Evolutionary conservation across 2,888 invertebrate genomes (phyloP), one percentile per base, ranked within the genome.

Genomic region (Tineola bisselliella): DNA sequence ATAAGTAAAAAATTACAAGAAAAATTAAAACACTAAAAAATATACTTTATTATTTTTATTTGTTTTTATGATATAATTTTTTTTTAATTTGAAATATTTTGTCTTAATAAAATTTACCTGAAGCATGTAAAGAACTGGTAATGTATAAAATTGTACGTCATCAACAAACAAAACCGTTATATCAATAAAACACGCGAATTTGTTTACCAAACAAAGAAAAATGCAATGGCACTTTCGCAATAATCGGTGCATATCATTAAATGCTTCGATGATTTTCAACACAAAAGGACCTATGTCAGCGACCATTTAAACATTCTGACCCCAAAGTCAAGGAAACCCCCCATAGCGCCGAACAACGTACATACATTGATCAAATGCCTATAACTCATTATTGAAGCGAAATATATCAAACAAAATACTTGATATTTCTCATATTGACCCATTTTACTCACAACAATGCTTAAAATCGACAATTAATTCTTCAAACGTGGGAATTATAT

Each of bases 211-310:
- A 18, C 54, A 38, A 38, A 38, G 3, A 38, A 38, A 38, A 38
- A 38, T 2, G 3, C 38, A n/a, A 38, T 25, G 25, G 25, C 6
- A 38, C n/a, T 38, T 71, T 73, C 70, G 76, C 81, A 81, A 81
- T 82, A 79, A 79, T 77, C 74, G 74, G 73, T 81, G 84, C 81
- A 84, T 86, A 84, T 86, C 84, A 84, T 82, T 84, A 81, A 82
- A 81, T 78, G 77, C 78, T 75, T 79, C 76, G 76, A 72, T 69
- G 79, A 77, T 64, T 76, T 66, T 69, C 72, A 79, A 81, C 77
- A 71, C 70, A 69, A 68, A 65, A 72, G 71, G 15, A 13, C 15
- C 48, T 48, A 10, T 48, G 48, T 19, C 25, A 18, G 48, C 48
- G 44, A 13, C 8, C 44, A n/a, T n/a, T 6, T 25, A 25, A 25